These are phyloP conservation scores for Caenorhabditis sp. DNA, from an alignment of 2,888 invertebrate species.

Conservation along the genomic window DNA sequence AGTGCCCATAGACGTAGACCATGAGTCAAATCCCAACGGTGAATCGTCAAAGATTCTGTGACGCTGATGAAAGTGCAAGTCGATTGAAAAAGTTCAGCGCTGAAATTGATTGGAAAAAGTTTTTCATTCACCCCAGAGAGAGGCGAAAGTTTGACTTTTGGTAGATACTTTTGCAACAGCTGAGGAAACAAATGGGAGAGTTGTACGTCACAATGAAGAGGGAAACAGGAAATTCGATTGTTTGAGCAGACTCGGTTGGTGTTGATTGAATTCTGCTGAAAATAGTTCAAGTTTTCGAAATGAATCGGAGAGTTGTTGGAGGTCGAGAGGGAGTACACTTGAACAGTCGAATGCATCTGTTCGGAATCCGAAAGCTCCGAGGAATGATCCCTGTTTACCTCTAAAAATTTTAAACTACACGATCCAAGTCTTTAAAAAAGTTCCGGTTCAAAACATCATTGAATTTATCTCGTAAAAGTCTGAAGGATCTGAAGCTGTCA, in stretches of 20 bases:
- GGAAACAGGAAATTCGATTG: slow-evolving; percentile 38
- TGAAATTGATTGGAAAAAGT: slow-evolving; percentile 18
- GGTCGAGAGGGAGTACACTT: not conserved
- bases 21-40: not conserved
- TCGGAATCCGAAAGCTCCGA: no score
- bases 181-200: slow-evolving; percentile 14
- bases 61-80: slow-evolving; percentile 21
- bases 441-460: no score
- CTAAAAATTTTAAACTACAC: no score
- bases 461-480: no score
- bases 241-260: slow-evolving; percentile 17
- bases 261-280: slow-evolving; percentile 27
- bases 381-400: no score
- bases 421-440: no score
- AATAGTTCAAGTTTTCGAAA: slow-evolving; percentile 1
- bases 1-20: not conserved
- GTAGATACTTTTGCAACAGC: slow-evolving; percentile 31
- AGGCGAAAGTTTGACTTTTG: slow-evolving; percentile 34
- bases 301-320: not conserved
- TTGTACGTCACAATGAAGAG: slow-evolving; percentile 33
- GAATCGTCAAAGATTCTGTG: not conserved
- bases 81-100: not conserved
- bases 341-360: not conserved
- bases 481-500: no score
- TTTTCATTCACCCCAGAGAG: not conserved